Base-by-base conservation (phyloP, 2,888 invertebrate species). In the Sphaerophoria rueppellii region DNA sequence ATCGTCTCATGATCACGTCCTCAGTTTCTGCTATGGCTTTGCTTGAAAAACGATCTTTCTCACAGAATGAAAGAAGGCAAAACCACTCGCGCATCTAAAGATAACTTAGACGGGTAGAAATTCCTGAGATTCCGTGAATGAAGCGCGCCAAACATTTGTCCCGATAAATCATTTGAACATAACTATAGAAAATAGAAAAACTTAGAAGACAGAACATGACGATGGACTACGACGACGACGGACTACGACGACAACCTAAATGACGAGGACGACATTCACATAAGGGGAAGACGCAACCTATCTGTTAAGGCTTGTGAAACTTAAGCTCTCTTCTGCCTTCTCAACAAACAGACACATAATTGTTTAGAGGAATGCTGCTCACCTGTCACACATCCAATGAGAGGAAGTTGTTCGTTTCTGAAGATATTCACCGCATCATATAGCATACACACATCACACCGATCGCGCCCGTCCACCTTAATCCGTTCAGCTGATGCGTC, bases 111-210 rank as follows among this genome's bases (percentile, higher is more conserved):
- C 82, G 82, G 67, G 71, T 79, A 82, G 63, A 71, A 86, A 87
- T 87, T 85, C 82, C 50, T 85, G 46, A 60, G 85, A 87, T 87
- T 85, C 86, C 77, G 76, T 82, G 78, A 81, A 67, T 82, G 82
- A 87, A 85, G 76, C 81, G 82, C 86, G 82, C 86, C 87, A 87
- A 87, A 82, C 87, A 87, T 87, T 87, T 87, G 87, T 87, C 85
- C 85, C 87, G 85, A 87, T 87, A 87, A 87, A 87, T 87, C 87
- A 87, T 87, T 82, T 73, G 52, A 40, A 55, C 58, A 40, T 54
- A 34, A 80, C 14, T 58, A 58, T 46, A 65, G 46, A 82, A 58
- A 65, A 43, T 24, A 16, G 65, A 52, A 55, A 61, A 16, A n/a
- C 24, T 24, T 24, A 16, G 24, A 14, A 12, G 43, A 46, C 52